A percentile compares a stretch with the other conserved stretches of the same genome.
Evolutionary conservation across 2,797 vertebrate species (phyloP).

Genomic region (Gymnoscopelus braueri): DNA sequence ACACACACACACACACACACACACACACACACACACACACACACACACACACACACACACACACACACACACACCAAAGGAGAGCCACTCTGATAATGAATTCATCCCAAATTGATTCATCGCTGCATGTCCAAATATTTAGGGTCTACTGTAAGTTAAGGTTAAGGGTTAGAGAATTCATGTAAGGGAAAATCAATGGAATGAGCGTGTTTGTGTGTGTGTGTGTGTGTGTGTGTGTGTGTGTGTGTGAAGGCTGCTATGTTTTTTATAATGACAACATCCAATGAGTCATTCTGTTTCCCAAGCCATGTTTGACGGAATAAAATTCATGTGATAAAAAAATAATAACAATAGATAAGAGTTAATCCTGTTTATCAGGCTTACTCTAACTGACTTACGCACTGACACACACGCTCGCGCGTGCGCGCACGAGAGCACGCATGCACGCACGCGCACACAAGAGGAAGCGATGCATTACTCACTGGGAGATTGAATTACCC

Average conservation of each 20-base stretch:
- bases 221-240: no score
- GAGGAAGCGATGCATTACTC: constrained; percentile 52
- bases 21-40: background rate
- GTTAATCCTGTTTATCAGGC: constrained; percentile 20
- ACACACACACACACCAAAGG: constrained; percentile 1
- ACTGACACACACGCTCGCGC: no score
- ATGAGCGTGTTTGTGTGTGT: no score
- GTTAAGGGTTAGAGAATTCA: no score
- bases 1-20: background rate
- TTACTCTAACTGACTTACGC: constrained; percentile 49
- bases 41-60: background rate
- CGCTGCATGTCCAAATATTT: no score
- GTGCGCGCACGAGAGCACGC: no score
- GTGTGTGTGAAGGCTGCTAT: no score
- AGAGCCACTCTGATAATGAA: background rate
- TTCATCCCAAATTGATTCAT: no score
- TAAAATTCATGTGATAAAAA: background rate
- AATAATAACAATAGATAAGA: background rate
- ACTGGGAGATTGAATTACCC: constrained; percentile 51
- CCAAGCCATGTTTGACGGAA: no score
- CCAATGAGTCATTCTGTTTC: constrained; percentile 35
- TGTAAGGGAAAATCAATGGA: no score
- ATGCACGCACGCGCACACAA: background rate
- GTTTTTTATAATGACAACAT: background rate
- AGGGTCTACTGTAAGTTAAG: no score